Conservation (phyloP, 2,888 invertebrate species). For the Mythimna loreyi region DNA sequence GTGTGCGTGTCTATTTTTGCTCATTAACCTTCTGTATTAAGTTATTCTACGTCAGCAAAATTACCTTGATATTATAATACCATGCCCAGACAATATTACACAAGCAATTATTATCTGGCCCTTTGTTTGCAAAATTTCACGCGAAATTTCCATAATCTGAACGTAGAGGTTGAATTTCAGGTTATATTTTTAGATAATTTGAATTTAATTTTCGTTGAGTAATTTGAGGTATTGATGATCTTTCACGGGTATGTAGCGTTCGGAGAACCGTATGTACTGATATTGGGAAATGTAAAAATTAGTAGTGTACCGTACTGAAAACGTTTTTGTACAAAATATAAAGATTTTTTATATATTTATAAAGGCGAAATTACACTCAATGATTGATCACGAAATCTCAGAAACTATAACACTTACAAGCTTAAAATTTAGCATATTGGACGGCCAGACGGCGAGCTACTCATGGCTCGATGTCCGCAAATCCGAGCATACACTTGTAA, state of each 20-base stretch:
- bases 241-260: background rate
- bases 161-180: constrained; percentile 38
- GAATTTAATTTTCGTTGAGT: constrained; percentile 39
- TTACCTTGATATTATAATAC: constrained; percentile 53
- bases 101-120: constrained; percentile 56
- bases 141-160: constrained; percentile 52
- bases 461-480: no score
- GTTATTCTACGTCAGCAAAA: constrained; percentile 17
- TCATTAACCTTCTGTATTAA: constrained; percentile 15
- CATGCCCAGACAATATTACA: constrained; percentile 58
- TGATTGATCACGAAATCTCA: no score
- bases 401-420: no score
- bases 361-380: no score
- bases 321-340: no score
- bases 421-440: no score
- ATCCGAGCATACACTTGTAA: no score
- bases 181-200: constrained; percentile 44
- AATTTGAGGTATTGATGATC: constrained; percentile 34
- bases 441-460: no score
- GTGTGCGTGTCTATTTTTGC: background rate
- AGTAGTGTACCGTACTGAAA: background rate
- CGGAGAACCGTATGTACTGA: background rate
- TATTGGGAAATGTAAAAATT: background rate
- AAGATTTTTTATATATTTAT: no score
- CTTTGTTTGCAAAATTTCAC: constrained; percentile 56